These are phyloP conservation scores for Caenorhabditis sp. DNA, from an alignment of 2,888 invertebrate species.

Conservation along the genomic window DNA sequence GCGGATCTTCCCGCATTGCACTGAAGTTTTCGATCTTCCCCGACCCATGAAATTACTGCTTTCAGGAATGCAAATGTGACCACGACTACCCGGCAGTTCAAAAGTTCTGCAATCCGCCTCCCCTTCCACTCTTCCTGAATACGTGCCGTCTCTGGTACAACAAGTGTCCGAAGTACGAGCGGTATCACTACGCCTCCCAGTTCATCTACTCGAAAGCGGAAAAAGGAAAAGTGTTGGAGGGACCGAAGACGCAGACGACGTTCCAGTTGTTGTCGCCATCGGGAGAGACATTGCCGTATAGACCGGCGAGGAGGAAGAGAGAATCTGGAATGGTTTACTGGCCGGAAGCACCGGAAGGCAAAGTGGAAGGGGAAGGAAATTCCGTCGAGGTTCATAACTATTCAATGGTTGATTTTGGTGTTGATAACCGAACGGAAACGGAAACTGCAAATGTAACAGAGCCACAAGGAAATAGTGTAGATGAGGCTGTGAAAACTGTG, in stretches of 20 bases:
- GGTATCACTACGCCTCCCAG: constrained; percentile 79
- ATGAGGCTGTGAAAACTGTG: constrained; percentile 19
- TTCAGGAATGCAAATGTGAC: constrained; percentile 76
- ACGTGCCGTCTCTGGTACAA: constrained; percentile 80
- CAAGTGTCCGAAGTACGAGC: constrained; percentile 78
- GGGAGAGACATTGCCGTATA: constrained; percentile 67
- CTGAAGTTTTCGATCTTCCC: constrained; percentile 17
- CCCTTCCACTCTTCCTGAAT: constrained; percentile 77
- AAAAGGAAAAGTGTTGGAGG: constrained; percentile 77
- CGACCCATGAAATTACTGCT: background rate
- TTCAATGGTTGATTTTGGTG: background rate
- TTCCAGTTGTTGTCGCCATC: constrained; percentile 66
- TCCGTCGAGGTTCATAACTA: background rate
- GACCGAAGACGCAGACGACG: constrained; percentile 61
- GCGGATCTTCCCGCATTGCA: constrained; percentile 66
- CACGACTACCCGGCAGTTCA: constrained; percentile 77
- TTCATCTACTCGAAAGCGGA: constrained; percentile 80
- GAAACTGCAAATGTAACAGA: too few species aligned
- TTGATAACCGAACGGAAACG: background rate
- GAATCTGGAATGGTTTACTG: constrained; percentile 43
- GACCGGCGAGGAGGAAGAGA: constrained; percentile 29
- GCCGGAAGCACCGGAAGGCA: constrained; percentile 26
- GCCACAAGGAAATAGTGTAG: background rate
- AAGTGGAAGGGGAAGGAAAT: background rate
- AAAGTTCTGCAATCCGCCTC: constrained; percentile 80